Evolutionary conservation across 1,140 invertebrate species (phyloP).

Genomic region (Andrena cerasifolii): DNA sequence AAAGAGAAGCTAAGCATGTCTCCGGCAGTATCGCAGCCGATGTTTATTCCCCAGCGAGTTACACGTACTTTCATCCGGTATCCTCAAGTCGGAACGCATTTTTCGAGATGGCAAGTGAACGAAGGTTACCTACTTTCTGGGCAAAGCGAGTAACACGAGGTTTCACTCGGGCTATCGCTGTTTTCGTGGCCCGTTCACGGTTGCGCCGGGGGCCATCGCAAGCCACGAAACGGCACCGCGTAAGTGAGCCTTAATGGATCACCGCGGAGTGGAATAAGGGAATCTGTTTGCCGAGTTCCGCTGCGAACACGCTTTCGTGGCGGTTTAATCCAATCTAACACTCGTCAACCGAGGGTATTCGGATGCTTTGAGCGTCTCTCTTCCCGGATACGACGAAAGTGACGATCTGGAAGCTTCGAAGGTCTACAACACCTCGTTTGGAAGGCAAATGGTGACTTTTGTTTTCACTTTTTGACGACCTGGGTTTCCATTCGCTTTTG

Average conservation of each 20-base stretch:
- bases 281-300: too few species aligned
- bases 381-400: background rate
- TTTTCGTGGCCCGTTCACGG: constrained; percentile 29
- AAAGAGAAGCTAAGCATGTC: background rate
- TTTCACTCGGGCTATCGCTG: constrained; percentile 45
- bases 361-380: background rate
- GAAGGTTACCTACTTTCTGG: constrained; percentile 60
- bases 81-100: constrained; percentile 38
- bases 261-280: too few species aligned
- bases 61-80: constrained; percentile 36
- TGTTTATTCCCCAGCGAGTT: background rate
- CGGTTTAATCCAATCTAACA: too few species aligned
- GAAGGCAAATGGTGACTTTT: background rate
- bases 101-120: constrained; percentile 55
- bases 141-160: constrained; percentile 17
- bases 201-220: background rate
- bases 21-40: background rate
- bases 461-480: constrained; percentile 36
- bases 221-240: background rate
- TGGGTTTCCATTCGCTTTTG: background rate
- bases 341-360: background rate
- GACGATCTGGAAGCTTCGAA: background rate
- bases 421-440: background rate
- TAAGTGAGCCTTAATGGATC: background rate
- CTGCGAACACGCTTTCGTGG: too few species aligned